These are phyloP conservation scores for Meriones unguiculatus DNA, from an alignment of 2,113 vertebrate species.

Conservation along the genomic window DNA sequence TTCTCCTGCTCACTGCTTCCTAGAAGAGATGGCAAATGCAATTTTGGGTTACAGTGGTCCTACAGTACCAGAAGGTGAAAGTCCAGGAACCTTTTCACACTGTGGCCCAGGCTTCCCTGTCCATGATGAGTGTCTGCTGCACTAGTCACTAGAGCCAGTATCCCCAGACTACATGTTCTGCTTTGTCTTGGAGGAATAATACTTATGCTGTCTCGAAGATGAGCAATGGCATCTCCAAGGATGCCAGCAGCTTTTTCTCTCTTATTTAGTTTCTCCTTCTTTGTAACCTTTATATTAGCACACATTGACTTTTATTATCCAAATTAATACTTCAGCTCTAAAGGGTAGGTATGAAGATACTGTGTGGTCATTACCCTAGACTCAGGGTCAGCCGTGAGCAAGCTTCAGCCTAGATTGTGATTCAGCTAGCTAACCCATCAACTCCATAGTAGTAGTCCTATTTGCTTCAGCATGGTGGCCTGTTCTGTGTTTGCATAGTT, in stretches of 20 bases:
- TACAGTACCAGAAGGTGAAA: neutral
- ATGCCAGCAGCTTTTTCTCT: neutral
- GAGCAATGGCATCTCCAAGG: neutral
- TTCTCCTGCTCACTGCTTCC: constrained; percentile 47
- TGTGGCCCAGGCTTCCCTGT: neutral
- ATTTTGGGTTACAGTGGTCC: constrained; percentile 9
- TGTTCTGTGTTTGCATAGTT: constrained; percentile 61
- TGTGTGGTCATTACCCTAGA: neutral
- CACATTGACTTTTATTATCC: constrained; percentile 42
- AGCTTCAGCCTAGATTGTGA: constrained; percentile 34
- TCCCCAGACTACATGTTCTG: neutral
- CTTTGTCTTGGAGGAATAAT: constrained; percentile 6
- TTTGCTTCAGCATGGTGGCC: constrained; percentile 41
- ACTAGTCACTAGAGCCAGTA: constrained; percentile 11
- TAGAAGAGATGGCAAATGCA: constrained; percentile 62
- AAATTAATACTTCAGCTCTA: constrained; percentile 33
- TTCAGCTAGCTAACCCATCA: constrained; percentile 13
- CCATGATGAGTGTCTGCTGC: neutral
- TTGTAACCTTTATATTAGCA: neutral
- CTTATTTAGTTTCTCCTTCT: neutral
- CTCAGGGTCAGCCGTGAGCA: neutral
- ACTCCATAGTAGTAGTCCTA: neutral
- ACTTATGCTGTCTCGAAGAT: neutral
- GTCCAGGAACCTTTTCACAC: neutral
- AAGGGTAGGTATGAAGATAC: constrained; percentile 1